Base-by-base conservation (phyloP, 2,888 invertebrate species). In the Agrochola macilenta region DNA sequence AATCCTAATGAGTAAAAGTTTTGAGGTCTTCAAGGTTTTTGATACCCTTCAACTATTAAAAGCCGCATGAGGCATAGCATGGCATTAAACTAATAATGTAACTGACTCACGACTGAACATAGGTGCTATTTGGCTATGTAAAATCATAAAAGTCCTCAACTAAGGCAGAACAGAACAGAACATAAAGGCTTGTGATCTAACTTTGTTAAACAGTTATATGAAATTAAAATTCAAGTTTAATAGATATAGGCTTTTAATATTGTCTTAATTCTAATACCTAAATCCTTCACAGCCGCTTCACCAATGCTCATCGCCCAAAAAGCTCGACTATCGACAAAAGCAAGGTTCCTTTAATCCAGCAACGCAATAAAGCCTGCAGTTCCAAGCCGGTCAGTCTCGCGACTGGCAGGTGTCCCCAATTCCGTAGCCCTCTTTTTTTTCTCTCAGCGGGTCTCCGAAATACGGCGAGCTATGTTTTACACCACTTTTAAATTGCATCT, bases 401-500 rank as follows among this genome's bases (percentile, higher is more conserved):
- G 39, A 63, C 49, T 75, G 79, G 68, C 74, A 75, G 71, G 60
- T 76, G 88, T 60, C 78, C 78, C 86, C 63, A 81, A 80, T 77
- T 83, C 64, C 65, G 30, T 52, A 20, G 14, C n/a, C n/a, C 71
- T 71, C 76, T 69, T 82, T 76, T 87, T 86, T 79, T 77, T 69
- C 61, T 43, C 65, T 60, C 58, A 65, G 49, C 43, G 72, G 54
- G 74, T 79, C 74, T 66, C 72, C 70, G 64, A 78, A 85, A 85
- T 79, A 49, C 74, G 54, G 46, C 70, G 74, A 74, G 52, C 63
- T 61, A 70, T 76, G 74, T 74, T 80, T 79, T 79, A 70, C 75
- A 77, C 63, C 64, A 69, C 73, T 84, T 84, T 81, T 76, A 82
- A 82, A 84, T 79, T 79, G 74, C 69, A 63, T 77, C n/a, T 78